Evolutionary conservation across 2,888 invertebrate species (phyloP), one percentile per base, ranked within the genome.

Genomic region (Drosophila mimetica): DNA sequence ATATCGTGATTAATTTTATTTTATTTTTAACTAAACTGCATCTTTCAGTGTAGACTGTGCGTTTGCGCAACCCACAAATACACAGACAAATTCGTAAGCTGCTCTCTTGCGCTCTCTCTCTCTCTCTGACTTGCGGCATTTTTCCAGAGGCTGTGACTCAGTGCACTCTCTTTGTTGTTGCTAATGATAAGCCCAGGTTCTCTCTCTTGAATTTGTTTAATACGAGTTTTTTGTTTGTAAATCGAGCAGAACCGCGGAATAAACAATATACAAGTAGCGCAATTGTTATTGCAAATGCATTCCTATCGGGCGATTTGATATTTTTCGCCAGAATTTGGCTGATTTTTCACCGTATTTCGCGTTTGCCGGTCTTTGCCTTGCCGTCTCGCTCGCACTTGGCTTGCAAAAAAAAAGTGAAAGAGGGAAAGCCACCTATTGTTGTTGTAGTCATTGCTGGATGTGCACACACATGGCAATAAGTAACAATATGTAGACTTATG

Each of bases 41-140:
- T 41, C 2, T 44, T 44, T 11, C 42, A 25, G 42, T 59, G 60
- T 44, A 44, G 28, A 41, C 44, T 59, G 46, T 44, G 71, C 78
- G 87, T 84, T 77, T 81, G 81, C 87, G 87, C 87, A 86, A 86
- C 74, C 77, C 87, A 82, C 39, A 60, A 69, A 30, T 34, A 30
- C 51, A 42, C 36, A 58, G n/a, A 13, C 25, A 53, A 13, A 41
- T 52, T 53, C n/a, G n/a, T 46, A 50, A 59, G 42, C 70, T 44
- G 59, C 37, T 44, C 67, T 70, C 59, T 59, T 37, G 41, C 69
- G 50, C 30, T 44, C 13, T 4, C 14, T 44, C 44, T 14, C 28
- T 46, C 25, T 28, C 25, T 28, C 14, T 11, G 55, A 5, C 52
- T 55, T 55, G 55, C 53, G 25, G 54, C 55, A 36, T 16, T 55